Percentiles rank a stretch among this genome's conserved stretches.
These are phyloP conservation scores for Glaucopsyche alexis DNA, from an alignment of 2,888 invertebrate species.

Conservation along the genomic window DNA sequence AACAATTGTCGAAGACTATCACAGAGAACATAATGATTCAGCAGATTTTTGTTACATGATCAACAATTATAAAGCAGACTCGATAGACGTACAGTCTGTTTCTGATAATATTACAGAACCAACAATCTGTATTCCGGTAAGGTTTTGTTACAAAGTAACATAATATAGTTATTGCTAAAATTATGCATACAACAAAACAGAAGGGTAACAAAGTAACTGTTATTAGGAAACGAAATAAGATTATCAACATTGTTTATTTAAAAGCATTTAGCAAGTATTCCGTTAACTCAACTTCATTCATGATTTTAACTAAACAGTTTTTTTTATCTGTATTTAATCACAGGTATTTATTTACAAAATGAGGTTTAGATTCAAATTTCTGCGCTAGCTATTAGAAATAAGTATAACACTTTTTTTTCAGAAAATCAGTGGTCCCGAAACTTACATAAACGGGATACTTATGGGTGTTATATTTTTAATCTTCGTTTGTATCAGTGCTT, in stretches of 20 bases:
- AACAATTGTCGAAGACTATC: constrained; percentile 54
- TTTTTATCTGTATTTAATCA: no score
- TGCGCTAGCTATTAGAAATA: no score
- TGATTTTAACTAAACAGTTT: no score
- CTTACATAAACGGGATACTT: constrained; percentile 53
- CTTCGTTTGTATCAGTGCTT: constrained; percentile 45
- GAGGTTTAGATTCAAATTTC: no score
- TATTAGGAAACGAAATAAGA: background rate
- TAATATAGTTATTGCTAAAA: background rate
- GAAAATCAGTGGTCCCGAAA: constrained; percentile 52
- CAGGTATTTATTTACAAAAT: no score
- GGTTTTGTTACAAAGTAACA: constrained; percentile 24
- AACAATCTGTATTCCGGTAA: constrained; percentile 51
- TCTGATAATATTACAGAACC: constrained; percentile 37
- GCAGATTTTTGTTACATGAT: constrained; percentile 54
- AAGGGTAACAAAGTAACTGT: background rate
- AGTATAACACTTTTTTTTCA: constrained; percentile 39
- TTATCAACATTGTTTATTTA: background rate
- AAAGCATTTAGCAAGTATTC: background rate
- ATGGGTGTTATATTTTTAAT: constrained; percentile 48
- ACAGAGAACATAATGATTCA: constrained; percentile 44
- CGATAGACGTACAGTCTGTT: constrained; percentile 33
- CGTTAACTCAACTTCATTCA: no score
- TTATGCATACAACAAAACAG: background rate
- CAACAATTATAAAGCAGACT: constrained; percentile 45